phyloP scores from a whole-genome alignment of 1,140 invertebrate genomes.

The Ceratina australensis region DNA sequence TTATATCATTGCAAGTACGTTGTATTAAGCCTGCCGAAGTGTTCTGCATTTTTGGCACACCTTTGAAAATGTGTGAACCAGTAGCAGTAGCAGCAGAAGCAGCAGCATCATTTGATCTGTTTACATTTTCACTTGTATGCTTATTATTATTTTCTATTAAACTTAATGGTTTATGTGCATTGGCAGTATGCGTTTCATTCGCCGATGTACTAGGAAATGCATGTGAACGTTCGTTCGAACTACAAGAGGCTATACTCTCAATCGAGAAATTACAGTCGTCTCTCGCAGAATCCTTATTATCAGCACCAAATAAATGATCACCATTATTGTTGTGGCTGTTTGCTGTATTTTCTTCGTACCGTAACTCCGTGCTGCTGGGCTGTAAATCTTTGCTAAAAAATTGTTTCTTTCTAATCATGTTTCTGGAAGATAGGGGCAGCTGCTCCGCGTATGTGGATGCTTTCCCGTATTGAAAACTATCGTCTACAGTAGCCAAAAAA shows the following conservation, averaged over 20 bases:
- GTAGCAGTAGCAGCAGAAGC: background rate
- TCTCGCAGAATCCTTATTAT: slow-evolving; percentile 16
- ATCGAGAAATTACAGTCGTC: slow-evolving; percentile 21
- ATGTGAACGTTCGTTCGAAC: slow-evolving; percentile 21
- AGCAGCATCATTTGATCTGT: slow-evolving; percentile 20
- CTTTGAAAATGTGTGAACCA: slow-evolving; percentile 30
- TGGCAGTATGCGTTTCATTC: slow-evolving; percentile 6
- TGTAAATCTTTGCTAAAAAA: slow-evolving; percentile 30
- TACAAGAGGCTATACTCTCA: slow-evolving; percentile 35
- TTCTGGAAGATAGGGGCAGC: slow-evolving; percentile 13
- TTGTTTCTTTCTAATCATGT: slow-evolving; percentile 36
- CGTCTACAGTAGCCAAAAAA: slow-evolving; percentile 32
- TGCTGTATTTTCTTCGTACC: slow-evolving; percentile 10
- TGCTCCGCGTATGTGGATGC: slow-evolving; percentile 35
- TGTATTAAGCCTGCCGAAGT: slow-evolving; percentile 22
- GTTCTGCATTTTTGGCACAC: slow-evolving; percentile 25
- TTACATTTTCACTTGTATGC: slow-evolving; percentile 36
- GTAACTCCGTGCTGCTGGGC: slow-evolving; percentile 6
- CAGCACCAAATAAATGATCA: background rate
- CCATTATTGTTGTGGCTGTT: slow-evolving; percentile 41
- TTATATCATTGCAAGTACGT: slow-evolving; percentile 41
- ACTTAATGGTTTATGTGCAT: slow-evolving; percentile 30
- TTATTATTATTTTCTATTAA: slow-evolving; percentile 54
- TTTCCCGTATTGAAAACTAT: slow-evolving; percentile 5
- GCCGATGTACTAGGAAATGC: slow-evolving; percentile 8